Evolutionary conservation across 2,888 invertebrate genomes (phyloP).

Genomic region (Tuta absoluta): DNA sequence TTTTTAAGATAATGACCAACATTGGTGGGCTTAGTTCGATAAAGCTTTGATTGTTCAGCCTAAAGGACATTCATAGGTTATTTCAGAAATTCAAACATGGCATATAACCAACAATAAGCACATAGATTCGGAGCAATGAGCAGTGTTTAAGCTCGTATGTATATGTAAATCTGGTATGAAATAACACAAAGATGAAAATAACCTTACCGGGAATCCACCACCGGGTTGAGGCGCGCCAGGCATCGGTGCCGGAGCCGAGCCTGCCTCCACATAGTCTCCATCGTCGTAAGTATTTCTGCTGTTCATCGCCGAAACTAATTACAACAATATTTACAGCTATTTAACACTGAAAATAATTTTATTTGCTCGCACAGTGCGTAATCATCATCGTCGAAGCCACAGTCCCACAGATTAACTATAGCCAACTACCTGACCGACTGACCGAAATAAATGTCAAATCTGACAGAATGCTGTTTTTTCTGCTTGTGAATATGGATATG

Average conservation of each 20-base stretch:
- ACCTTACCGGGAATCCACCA: conserved; percentile 55
- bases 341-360: neutral
- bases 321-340: conserved; percentile 3
- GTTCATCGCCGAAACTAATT: conserved; percentile 41
- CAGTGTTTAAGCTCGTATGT: neutral
- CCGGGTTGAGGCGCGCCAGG: conserved; percentile 26
- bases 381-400: neutral
- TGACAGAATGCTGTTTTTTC: too few relatives aligned
- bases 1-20: neutral
- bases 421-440: too few relatives aligned
- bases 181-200: conserved; percentile 32
- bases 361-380: neutral
- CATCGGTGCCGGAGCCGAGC: conserved; percentile 27
- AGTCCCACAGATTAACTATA: too few relatives aligned
- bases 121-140: too few relatives aligned
- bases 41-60: too few relatives aligned
- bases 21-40: too few relatives aligned
- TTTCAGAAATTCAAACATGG: too few relatives aligned
- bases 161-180: neutral
- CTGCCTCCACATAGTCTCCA: conserved; percentile 36
- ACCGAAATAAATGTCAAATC: too few relatives aligned
- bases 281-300: conserved; percentile 48
- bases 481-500: too few relatives aligned
- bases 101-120: too few relatives aligned
- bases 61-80: neutral